Conservation (phyloP, 1,140 invertebrate genomes). For the silkworm (Bombyx mori) region DNA sequence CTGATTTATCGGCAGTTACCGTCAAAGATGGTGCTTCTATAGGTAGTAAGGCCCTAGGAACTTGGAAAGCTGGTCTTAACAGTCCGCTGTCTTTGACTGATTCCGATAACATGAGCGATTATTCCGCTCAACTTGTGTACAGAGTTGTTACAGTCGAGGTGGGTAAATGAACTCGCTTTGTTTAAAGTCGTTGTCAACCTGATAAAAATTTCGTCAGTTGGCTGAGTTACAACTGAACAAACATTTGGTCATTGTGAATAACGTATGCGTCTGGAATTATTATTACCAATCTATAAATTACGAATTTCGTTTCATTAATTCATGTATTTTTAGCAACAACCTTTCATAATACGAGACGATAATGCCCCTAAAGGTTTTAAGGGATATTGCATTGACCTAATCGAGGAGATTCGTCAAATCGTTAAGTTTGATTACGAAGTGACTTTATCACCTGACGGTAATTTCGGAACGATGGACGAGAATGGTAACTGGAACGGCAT, state of each 20-base stretch:
- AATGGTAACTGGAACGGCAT: constrained; percentile 93
- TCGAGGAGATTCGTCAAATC: constrained; percentile 86
- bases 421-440: constrained; percentile 93
- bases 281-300: constrained; percentile 1
- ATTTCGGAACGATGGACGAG: constrained; percentile 89
- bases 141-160: constrained; percentile 84
- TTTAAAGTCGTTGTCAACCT: constrained; percentile 33
- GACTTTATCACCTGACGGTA: constrained; percentile 80
- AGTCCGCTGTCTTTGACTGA: constrained; percentile 76
- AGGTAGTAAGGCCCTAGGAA: constrained; percentile 74
- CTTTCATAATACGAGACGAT: constrained; percentile 86
- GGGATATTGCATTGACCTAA: constrained; percentile 95
- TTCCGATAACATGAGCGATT: constrained; percentile 78
- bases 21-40: constrained; percentile 77
- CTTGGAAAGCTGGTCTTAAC: constrained; percentile 78
- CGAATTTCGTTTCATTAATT: constrained; percentile 4
- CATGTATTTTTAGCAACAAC: constrained; percentile 78
- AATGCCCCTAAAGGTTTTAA: constrained; percentile 78
- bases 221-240: constrained; percentile 44
- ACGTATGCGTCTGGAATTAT: constrained; percentile 13
- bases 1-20: constrained; percentile 77
- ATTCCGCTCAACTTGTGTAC: constrained; percentile 85
- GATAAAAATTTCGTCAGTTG: constrained; percentile 37
- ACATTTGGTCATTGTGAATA: constrained; percentile 26
- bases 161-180: constrained; percentile 39